Percentiles rank a stretch among this genome's conserved stretches.
Evolutionary conservation across 2,888 invertebrate genomes (phyloP).

Genomic region (Coleophora flavipennella): DNA sequence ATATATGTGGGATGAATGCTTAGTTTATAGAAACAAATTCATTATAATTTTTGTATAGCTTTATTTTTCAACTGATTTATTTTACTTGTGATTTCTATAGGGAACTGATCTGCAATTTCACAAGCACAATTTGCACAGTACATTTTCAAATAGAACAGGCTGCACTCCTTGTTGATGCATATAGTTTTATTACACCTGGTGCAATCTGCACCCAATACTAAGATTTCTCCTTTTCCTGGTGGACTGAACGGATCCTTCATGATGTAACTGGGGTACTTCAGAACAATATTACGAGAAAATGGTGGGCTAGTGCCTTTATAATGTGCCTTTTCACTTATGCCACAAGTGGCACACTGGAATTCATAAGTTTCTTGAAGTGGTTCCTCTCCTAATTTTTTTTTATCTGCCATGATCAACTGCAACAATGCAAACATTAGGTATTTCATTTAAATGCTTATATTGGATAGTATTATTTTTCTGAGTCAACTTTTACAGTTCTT

Average conservation of each 20-base stretch:
- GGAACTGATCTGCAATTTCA: constrained; percentile 74
- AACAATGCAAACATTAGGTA: constrained; percentile 23
- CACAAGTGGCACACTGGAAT: constrained; percentile 78
- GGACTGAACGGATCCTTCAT: constrained; percentile 90
- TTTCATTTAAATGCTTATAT: no score
- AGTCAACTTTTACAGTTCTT: constrained; percentile 21
- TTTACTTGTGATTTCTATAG: constrained; percentile 77
- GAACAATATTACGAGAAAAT: constrained; percentile 77
- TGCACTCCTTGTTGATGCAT: constrained; percentile 83
- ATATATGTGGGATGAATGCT: background rate
- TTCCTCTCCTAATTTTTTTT: constrained; percentile 30
- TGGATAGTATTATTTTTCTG: no score
- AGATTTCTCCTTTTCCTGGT: constrained; percentile 80
- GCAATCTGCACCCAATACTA: constrained; percentile 85
- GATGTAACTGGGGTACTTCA: constrained; percentile 82
- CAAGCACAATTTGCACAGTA: constrained; percentile 82
- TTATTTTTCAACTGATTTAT: constrained; percentile 48
- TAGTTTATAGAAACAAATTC: background rate
- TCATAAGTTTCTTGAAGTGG: constrained; percentile 33
- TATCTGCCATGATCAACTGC: constrained; percentile 39
- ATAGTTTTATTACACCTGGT: constrained; percentile 76
- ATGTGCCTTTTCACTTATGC: constrained; percentile 78
- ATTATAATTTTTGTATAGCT: constrained; percentile 24
- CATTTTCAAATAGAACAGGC: constrained; percentile 82
- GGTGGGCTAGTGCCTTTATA: constrained; percentile 84